A percentile compares a stretch with the other conserved stretches of the same genome.
Conservation (phyloP, 2,888 invertebrate species). For the Lamellibrachia columna region DNA sequence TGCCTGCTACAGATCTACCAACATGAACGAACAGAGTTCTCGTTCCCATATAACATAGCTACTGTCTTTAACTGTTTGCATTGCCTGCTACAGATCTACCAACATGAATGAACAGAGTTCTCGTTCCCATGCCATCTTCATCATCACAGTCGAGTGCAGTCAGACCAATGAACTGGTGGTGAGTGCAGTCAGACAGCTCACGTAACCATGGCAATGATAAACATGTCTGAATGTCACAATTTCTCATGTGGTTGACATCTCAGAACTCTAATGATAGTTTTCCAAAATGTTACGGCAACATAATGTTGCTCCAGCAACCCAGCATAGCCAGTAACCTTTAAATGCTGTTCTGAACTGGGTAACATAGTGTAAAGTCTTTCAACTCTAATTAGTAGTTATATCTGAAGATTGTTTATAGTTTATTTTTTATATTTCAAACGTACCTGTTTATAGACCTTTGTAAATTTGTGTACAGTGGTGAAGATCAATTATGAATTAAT, state of each 20-base stretch:
- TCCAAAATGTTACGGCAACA: no score
- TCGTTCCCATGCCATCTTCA: conserved; percentile 97
- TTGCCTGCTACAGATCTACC: conserved; percentile 73
- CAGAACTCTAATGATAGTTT: no score
- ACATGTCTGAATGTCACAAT: background rate
- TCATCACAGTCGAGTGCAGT: conserved; percentile 95
- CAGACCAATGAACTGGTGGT: conserved; percentile 66
- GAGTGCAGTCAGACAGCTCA: background rate
- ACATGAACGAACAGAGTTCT: conserved; percentile 99
- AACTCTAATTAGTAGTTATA: background rate
- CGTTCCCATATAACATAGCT: conserved; percentile 78
- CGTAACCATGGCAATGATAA: background rate
- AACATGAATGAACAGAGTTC: conserved; percentile 99
- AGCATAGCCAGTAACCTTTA: no score
- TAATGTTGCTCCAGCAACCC: no score
- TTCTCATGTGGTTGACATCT: no score
- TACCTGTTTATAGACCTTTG: background rate
- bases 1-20: conserved; percentile 75
- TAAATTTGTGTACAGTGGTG: background rate
- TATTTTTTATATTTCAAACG: background rate
- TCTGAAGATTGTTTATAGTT: background rate
- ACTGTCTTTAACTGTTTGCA: background rate
- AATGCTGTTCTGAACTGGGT: no score
- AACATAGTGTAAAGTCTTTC: background rate
- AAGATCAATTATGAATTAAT: background rate